Evolutionary conservation across 2,888 invertebrate species (phyloP), one percentile per base, ranked within the genome.

Genomic region (Drosophila differens): DNA sequence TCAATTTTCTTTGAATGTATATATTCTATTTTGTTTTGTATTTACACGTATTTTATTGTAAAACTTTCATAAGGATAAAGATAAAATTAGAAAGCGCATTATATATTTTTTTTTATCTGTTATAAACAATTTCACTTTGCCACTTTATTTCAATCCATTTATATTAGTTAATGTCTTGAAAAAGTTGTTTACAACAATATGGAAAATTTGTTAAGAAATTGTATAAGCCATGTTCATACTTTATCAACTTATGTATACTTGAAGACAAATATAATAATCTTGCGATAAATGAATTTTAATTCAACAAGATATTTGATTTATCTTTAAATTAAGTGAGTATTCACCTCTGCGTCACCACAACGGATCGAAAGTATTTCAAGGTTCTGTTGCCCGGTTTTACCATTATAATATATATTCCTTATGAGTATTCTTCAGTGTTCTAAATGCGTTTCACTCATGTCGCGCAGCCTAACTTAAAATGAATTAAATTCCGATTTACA

Each of bases 361-460:
- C 69, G 49, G 74, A 72, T 41, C 85, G 83, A 66, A 90, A 85
- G 55, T 90, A 77, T 83, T 76, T 88, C 41, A 85, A 59, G 41
- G 90, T 85, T 53, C 89, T 81, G 52, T 85, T 10, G 51, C 83
- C 63, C 4, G 88, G 72, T n/a, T 81, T 85, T 41, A 89, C 90
- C 85, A 90, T 85, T 68, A 10, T 57, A 7, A 33, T 49, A 49
- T 4, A 16, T 47, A 47, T 25, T 47, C 25, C 16, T 47, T 47
- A n/a, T 32, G 30, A 54, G 30, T 44, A 30, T 32, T 30, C 12
- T 37, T 49, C 25, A 14, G 37, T 44, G 4, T 25, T 28, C 12
- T 19, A 16, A 39, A 41, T 37, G 58, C 30, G 70, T 12, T 37
- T 19, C n/a, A 22, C 30, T n/a, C 30, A 58, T 39, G 44, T 22